Evolutionary conservation across 2,113 vertebrate genomes (phyloP), one percentile per base, ranked within the genome.

Genomic region (Cyprinus carpio): DNA sequence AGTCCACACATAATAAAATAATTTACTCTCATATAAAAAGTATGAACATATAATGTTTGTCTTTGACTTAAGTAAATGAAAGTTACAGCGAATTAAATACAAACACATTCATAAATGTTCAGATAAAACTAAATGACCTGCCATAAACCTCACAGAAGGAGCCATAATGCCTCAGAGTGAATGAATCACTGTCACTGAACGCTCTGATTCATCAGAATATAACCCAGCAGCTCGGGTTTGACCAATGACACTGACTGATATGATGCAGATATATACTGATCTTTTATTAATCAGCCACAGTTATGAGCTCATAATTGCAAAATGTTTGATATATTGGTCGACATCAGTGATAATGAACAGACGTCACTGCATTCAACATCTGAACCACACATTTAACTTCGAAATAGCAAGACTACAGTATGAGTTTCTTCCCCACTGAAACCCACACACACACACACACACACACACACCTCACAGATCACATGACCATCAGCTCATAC

Each of bases 401-500:
- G 4, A 27, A 29, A 13, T 4, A 15, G 25, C 25, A 64, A 64
- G 15, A 13, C 12, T 64, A 27, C 62, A 27, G n/a, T 27, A 62
- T 5, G 60, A 31, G 64, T 67, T 65, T 65, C 64, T 65, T 65
- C 64, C 62, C 77, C 37, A 83, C 31, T 71, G 18, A 82, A 31
- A 76, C 69, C 34, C 67, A n/a, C 74, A 23, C 75, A 46, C n/a
- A n/a, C 81, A 75, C 72, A 18, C 10, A 18, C 46, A 60, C 27
- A 77, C 10, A 31, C 60, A 37, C 27, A 10, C 16, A 25, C 16
- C 74, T 29, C 84, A 83, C 62, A 74, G 65, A 85, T 74, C 72
- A 18, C 10, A 18, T 25, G 69, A 80, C 65, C 75, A 72, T n/a
- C 8, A 12, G 65, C 54, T 71, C 56, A 78, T 65, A 43, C 40